These are phyloP conservation scores for Ctenoplectra terminalis DNA, from an alignment of 1,140 invertebrate species.

Conservation along the genomic window DNA sequence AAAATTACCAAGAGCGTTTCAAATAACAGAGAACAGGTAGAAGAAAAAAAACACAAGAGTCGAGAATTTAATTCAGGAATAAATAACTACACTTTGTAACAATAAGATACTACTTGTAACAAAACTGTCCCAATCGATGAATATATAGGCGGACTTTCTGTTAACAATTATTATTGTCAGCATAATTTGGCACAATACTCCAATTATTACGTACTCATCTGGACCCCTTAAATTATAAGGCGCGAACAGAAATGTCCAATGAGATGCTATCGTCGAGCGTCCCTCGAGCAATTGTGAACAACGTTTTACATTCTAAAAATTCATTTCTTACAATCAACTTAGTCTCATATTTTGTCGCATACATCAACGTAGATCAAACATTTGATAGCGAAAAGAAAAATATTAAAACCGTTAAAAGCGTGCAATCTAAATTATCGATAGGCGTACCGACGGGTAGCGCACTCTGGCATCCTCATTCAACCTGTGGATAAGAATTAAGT, in stretches of 20 bases:
- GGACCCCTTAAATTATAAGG: constrained; percentile 17
- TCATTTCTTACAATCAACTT: too few species aligned
- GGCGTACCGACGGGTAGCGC: neutral
- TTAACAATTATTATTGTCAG: constrained; percentile 24
- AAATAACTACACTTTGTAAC: neutral
- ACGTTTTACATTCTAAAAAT: neutral
- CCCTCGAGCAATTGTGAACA: neutral
- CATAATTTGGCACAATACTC: constrained; percentile 44
- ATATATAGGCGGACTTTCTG: constrained; percentile 6
- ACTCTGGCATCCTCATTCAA: neutral
- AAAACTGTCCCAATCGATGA: constrained; percentile 1
- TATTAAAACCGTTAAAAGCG: neutral
- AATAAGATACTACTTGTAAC: neutral
- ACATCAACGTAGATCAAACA: too few species aligned
- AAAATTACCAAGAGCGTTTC: neutral
- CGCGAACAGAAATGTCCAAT: constrained; percentile 43
- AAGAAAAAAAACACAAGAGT: neutral
- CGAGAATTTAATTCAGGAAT: neutral
- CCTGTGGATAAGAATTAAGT: constrained; percentile 28
- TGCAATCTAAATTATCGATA: constrained; percentile 29
- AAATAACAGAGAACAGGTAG: neutral
- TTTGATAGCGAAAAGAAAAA: neutral
- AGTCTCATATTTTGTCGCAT: neutral
- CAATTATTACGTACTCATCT: constrained; percentile 19
- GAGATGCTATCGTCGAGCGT: neutral